Evolutionary conservation across 2,113 vertebrate genomes (phyloP), one percentile per base, ranked within the genome.

Genomic region (Setophaga kirtlandii): DNA sequence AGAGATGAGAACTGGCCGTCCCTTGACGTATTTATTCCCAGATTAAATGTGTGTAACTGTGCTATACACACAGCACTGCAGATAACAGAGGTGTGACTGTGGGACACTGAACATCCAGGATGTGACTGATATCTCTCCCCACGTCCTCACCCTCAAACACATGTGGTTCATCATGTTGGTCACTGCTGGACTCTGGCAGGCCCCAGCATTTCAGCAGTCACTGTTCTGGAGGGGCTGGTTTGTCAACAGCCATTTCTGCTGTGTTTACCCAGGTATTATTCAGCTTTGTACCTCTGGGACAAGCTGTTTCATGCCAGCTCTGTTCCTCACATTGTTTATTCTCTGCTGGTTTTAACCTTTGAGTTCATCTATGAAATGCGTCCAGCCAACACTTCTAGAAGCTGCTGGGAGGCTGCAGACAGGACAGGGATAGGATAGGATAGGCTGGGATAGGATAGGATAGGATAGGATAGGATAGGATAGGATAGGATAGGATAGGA

Each of bases 1-100:
- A 46, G 49, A 86, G 75, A 71, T 79, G 68, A 93, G 92, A 93
- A 74, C 28, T 82, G 42, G 35, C 78, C 90, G 88, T 93, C 83
- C 65, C 74, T 69, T 76, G 86, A 63, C 50, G 62, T 65, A 86
- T 84, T 89, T 93, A 71, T 52, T 77, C 60, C 81, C 87, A 85
- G 88, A 82, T 92, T 35, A 80, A 84, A 55, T 31, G 28, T 71
- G 76, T 87, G 87, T 71, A 60, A 89, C 41, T 60, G 35, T 42
- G 55, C 69, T 76, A 1, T 35, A 49, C 52, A 83, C 71, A 84
- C 52, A 64, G 21, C 74, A 4, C 44, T 49, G 77, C 8, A 89
- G 73, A 53, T 74, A 91, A 37, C 44, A 83, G 73, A 85, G 79
- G 74, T 78, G 75, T 75, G 77, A 69, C 73, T 62, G 44, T 25